Evolutionary conservation across 1,140 invertebrate species (phyloP), one percentile per base, ranked within the genome.

Genomic region (Drosophila ironensis): DNA sequence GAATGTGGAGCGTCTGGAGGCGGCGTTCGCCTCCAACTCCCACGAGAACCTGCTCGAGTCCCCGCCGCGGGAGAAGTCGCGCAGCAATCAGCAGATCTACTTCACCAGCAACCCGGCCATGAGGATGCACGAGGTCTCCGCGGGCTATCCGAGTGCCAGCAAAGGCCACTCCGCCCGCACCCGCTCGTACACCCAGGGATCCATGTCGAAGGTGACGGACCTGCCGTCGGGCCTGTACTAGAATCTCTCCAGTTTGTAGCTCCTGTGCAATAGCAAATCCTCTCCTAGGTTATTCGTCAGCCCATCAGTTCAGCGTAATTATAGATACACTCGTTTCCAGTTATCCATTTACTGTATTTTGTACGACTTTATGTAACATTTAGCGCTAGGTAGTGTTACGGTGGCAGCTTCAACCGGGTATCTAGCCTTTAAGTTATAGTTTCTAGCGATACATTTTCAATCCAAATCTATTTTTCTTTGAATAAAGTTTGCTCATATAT

Each of bases 1-100:
- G 90, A 96, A 94, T 52, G 88, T 96, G 22, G 95, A 96, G 56
- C 92, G 94, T 42, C 94, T 96, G 3, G 94, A 95, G 69, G 94
- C 95, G 70, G 78, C 72, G 9, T 88, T 88, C 12, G 76, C 87
- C 17, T 64, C 63, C 1, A 95, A 57, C n/a, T 92, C 94, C 1
- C 57, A 77, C 46, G 45, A 75, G 56, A 51, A 33, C 2, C 93
- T 95, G 72, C 94, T 95, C 12, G 92, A 95, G 1, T 16, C 33
- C 12, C 33, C 33, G 90, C 33, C 33, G 90, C 94, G 9, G 9
- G 88, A 89, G 92, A 80, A 91, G 90, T 92, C 91, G 25, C 78
- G 90, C 1, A 88, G 89, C 41, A 92, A 90, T 89, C 88, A 89
- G 45, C 87, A 90, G 45, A 89, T 89, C 28, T 89, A 88, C 60